These are phyloP conservation scores for Ginglymostoma cirratum DNA, from an alignment of 2,113 vertebrate genomes.

Conservation along the genomic window DNA sequence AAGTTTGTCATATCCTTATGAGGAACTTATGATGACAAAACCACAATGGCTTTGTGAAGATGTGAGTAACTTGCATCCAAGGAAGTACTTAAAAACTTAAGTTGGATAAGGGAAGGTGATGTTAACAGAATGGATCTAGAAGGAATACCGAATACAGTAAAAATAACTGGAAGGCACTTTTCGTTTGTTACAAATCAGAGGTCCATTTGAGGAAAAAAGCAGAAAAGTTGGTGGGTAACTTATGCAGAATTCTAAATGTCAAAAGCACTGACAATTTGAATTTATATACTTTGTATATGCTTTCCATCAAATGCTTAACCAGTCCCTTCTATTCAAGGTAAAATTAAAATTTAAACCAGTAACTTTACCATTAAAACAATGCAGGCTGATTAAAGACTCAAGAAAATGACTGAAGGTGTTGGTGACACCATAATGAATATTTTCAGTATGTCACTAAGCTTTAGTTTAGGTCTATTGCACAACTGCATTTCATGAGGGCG, in stretches of 20 bases:
- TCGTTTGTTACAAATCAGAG: not conserved
- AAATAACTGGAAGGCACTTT: not conserved
- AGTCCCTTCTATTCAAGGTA: not conserved
- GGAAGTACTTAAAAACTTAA: not conserved
- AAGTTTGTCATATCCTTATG: not conserved
- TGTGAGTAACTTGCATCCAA: not conserved
- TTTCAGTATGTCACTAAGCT: too few relatives aligned
- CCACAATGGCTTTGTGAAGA: not conserved
- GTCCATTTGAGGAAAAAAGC: not conserved
- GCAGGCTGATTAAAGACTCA: not conserved
- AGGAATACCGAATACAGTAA: not conserved
- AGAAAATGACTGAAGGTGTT: not conserved
- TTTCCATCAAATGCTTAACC: not conserved
- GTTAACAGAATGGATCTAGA: not conserved
- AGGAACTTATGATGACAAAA: not conserved
- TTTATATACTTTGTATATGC: not conserved
- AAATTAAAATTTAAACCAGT: not conserved
- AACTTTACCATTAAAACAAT: not conserved
- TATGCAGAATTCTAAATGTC: not conserved
- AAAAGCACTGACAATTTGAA: not conserved
- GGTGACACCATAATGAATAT: not conserved
- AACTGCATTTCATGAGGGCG: not conserved
- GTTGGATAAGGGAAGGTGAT: not conserved
- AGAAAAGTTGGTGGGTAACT: not conserved
- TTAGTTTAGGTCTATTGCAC: not conserved